phyloP scores from a whole-genome alignment of 2,113 vertebrate genomes.

The Bagarius yarrelli region DNA sequence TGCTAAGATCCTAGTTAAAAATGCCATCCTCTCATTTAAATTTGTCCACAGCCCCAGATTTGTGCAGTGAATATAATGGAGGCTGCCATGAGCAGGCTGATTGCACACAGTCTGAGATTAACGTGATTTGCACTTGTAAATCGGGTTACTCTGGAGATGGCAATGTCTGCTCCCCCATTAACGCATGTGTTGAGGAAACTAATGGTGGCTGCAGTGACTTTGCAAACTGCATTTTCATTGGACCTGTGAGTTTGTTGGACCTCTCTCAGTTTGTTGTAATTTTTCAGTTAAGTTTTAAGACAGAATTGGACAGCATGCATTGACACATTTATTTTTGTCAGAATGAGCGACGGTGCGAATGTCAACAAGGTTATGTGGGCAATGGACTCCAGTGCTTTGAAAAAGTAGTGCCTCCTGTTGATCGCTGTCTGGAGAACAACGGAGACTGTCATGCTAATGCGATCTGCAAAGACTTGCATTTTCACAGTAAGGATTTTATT shows the following conservation, averaged over 20 bases:
- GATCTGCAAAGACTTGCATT: constrained; percentile 85
- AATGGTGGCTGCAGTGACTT: constrained; percentile 88
- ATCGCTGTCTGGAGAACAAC: constrained; percentile 82
- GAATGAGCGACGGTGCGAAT: constrained; percentile 83
- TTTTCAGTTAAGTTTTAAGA: neutral
- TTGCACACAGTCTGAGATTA: constrained; percentile 74
- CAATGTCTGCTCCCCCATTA: constrained; percentile 71
- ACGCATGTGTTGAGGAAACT: constrained; percentile 74
- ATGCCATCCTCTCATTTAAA: neutral
- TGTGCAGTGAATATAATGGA: constrained; percentile 75
- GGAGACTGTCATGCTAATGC: constrained; percentile 82
- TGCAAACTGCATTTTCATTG: constrained; percentile 77
- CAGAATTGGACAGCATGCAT: neutral
- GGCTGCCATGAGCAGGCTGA: constrained; percentile 77
- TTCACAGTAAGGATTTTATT: constrained; percentile 73
- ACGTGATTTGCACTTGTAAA: constrained; percentile 75
- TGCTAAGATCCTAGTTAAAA: neutral
- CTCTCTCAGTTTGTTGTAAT: neutral
- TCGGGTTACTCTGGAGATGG: constrained; percentile 80
- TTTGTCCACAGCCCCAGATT: constrained; percentile 72
- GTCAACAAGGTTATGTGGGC: constrained; percentile 81
- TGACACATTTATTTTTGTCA: constrained; percentile 55
- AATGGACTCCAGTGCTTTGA: constrained; percentile 88
- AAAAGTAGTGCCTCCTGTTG: constrained; percentile 72
- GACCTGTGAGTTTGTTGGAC: constrained; percentile 76